These are phyloP conservation scores for Euschistus heros DNA, from an alignment of 1,140 invertebrate genomes.

Conservation along the genomic window DNA sequence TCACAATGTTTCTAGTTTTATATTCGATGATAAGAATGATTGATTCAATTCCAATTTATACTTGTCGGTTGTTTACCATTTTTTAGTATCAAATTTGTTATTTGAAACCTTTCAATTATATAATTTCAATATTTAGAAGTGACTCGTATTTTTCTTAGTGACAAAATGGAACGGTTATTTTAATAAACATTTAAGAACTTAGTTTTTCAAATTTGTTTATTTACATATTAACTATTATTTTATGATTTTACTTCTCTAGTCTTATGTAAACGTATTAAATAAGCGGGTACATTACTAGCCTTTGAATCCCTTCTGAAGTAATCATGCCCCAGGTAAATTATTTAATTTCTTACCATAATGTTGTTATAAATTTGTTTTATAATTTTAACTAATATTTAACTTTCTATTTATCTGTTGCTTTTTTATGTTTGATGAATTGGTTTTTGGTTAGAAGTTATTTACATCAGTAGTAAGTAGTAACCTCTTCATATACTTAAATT, in stretches of 20 bases:
- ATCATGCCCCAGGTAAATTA: slow-evolving; percentile 15
- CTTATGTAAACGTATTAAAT: neutral
- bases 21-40: neutral
- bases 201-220: neutral
- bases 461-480: neutral
- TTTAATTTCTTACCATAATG: neutral
- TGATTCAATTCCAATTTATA: neutral
- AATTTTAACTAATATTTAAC: neutral
- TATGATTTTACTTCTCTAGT: neutral
- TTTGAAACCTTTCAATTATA: neutral
- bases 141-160: slow-evolving; percentile 1
- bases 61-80: neutral
- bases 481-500: neutral
- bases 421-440: neutral
- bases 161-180: slow-evolving; percentile 12
- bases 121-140: neutral
- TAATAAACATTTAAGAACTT: neutral
- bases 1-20: slow-evolving; percentile 10
- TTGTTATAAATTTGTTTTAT: neutral
- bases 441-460: neutral
- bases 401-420: neutral
- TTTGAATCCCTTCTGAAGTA: neutral
- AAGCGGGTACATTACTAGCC: neutral
- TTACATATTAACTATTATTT: neutral
- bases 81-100: neutral